A percentile compares a stretch with the other conserved stretches of the same genome.
Evolutionary conservation across 2,797 vertebrate genomes (phyloP).

Genomic region (Tenualosa thibaudeaui): DNA sequence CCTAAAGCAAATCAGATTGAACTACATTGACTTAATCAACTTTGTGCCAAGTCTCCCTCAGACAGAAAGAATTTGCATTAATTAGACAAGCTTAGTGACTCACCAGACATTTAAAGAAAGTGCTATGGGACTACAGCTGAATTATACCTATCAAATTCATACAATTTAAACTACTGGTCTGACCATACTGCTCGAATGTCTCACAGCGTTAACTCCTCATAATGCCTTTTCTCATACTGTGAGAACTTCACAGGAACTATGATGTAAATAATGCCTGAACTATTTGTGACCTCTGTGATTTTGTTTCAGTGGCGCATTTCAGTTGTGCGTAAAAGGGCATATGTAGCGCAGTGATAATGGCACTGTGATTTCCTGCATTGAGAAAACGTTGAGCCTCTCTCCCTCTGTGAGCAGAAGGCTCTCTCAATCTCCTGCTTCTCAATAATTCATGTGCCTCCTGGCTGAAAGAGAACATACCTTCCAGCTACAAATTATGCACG

Average conservation of each 20-base stretch:
- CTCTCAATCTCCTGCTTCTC: conserved; percentile 39
- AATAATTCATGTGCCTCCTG: conserved; percentile 65
- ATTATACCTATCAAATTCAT: conserved; percentile 36
- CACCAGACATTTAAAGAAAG: conserved; percentile 56
- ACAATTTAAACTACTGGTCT: background rate
- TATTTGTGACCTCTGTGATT: conserved; percentile 23
- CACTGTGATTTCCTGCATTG: conserved; percentile 2
- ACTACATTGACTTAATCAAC: conserved; percentile 72
- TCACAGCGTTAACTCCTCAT: background rate
- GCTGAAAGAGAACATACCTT: conserved; percentile 57
- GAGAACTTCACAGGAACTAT: background rate
- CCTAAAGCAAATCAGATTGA: conserved; percentile 65
- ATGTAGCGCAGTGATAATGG: background rate
- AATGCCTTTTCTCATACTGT: background rate
- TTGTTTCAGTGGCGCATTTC: background rate
- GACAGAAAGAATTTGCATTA: conserved; percentile 73
- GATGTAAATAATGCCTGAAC: conserved; percentile 7
- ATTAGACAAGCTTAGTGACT: conserved; percentile 69
- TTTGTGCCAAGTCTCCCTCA: conserved; percentile 66
- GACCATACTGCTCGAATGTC: background rate
- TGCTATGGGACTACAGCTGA: conserved; percentile 67
- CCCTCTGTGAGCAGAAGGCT: background rate
- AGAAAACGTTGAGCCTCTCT: background rate
- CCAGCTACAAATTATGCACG: conserved; percentile 57
- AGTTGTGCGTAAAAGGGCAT: background rate